Percentiles rank a stretch among this genome's conserved stretches.
Evolutionary conservation across 2,113 vertebrate species (phyloP).

Genomic region (Aspiorhynchus laticeps): DNA sequence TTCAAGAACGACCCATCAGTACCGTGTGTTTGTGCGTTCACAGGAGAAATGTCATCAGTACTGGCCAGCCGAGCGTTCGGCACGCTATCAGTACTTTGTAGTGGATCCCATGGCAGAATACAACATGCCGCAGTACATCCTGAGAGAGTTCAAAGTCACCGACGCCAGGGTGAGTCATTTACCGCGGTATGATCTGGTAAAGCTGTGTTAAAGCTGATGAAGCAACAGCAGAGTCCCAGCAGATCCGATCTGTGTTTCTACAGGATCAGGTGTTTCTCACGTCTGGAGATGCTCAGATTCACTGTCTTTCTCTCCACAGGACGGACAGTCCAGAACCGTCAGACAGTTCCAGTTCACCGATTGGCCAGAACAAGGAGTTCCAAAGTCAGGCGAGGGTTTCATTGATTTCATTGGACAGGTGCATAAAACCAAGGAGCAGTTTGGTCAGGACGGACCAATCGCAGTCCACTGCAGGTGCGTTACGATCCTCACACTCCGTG

Average conservation of each 20-base stretch:
- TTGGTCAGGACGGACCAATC: constrained; percentile 97
- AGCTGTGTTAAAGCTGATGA: no score
- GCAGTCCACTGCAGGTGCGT: constrained; percentile 96
- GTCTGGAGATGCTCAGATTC: neutral
- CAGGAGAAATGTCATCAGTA: constrained; percentile 89
- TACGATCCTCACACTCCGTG: neutral
- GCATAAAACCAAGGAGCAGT: constrained; percentile 99
- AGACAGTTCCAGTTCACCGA: constrained; percentile 99
- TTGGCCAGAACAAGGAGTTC: constrained; percentile 97
- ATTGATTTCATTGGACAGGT: constrained; percentile 99
- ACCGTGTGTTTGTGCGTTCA: neutral
- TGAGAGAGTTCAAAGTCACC: constrained; percentile 86
- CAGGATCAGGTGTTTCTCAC: neutral
- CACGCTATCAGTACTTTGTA: constrained; percentile 88
- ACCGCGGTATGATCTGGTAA: neutral
- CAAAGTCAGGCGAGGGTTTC: constrained; percentile 96
- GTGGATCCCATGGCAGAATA: constrained; percentile 91
- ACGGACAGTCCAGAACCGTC: constrained; percentile 94
- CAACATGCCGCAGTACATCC: constrained; percentile 91
- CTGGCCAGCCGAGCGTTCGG: constrained; percentile 85
- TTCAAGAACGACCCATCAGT: no score
- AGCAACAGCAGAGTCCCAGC: neutral
- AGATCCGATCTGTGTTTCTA: neutral
- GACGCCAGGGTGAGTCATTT: constrained; percentile 81
- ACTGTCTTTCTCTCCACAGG: constrained; percentile 69